phyloP scores from a whole-genome alignment of 2,888 invertebrate genomes.

The Bombylius major region DNA sequence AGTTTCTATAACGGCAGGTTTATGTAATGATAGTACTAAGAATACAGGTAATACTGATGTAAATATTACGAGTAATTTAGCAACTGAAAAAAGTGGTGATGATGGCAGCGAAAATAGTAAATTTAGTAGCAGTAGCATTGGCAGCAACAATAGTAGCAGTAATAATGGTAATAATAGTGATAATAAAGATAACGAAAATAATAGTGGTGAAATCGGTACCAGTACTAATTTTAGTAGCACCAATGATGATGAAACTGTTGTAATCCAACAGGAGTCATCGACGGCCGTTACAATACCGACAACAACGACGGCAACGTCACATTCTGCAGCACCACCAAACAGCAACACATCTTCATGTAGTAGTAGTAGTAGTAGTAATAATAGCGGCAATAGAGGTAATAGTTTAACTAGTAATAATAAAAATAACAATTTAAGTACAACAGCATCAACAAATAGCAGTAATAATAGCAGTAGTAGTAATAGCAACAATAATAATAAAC shows the following conservation, averaged over 20 bases:
- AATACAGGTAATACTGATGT: constrained; percentile 9
- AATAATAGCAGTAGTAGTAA: constrained; percentile 11
- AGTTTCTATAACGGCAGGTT: constrained; percentile 17
- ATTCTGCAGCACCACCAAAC: background rate
- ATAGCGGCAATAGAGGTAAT: background rate
- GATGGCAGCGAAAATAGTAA: constrained; percentile 16
- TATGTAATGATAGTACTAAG: background rate
- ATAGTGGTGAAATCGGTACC: constrained; percentile 30
- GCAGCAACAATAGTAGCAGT: constrained; percentile 18
- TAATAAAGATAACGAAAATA: constrained; percentile 15
- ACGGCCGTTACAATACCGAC: too few relatives aligned
- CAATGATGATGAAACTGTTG: constrained; percentile 4
- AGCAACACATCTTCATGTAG: background rate
- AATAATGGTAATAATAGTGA: constrained; percentile 8
- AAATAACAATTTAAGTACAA: constrained; percentile 4
- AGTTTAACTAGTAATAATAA: constrained; percentile 2
- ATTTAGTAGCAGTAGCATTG: constrained; percentile 15
- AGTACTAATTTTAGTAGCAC: constrained; percentile 13
- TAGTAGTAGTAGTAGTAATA: background rate
- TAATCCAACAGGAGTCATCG: background rate
- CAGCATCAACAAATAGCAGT: constrained; percentile 15
- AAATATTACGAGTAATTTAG: background rate
- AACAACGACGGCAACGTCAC: too few relatives aligned
- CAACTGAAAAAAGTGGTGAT: background rate
- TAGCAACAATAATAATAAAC: constrained; percentile 17